Base-by-base conservation (phyloP, 2,888 invertebrate genomes). In the Cactoblastis cactorum region DNA sequence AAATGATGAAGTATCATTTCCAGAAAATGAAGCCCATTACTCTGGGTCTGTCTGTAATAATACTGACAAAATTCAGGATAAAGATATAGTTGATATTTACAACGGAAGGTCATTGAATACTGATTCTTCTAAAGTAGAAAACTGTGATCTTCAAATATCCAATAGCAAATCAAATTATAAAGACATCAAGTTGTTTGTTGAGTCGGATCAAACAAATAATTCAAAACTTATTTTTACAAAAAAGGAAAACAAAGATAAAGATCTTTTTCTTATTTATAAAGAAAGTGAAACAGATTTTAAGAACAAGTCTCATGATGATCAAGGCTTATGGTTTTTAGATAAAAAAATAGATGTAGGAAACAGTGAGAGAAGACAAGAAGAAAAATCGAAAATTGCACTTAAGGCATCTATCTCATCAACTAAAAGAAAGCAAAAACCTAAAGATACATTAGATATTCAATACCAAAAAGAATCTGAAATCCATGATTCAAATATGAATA, bases 191-290 rank as follows among this genome's bases (percentile, higher is more conserved):
- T 57, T 49, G n/a, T 53, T 57, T 39, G 56, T 51, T 43, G 63
- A 53, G 47, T 62, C 59, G 52, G 58, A 50, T 35, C 41, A 54
- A 45, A 59, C 52, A 51, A 62, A 55, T 34, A 49, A 58, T 8
- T 54, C 51, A 17, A 62, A 39, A 45, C 58, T 59, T 18, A 22
- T 17, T 51, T 56, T n/a, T 63, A 43, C 28, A 28, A 17, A 67
- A 12, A 57, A 37, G 34, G 62, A 63, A 53, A 69, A 65, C 15
- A 61, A 63, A 45, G 72, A 80, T 35, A 75, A 77, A 58, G 80
- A 81, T 59, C 56, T 84, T 46, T 78, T 83, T 61, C 54, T 81
- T 14, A 80, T 84, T 57, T 80, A 79, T 52, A 75, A 68, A 60
- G 83, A 83, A 37, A 78, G 72, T 62, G 71, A 74, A 51, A 68